Evolutionary conservation across 2,113 vertebrate genomes (phyloP), one percentile per base, ranked within the genome.

Genomic region (Paratilapia polleni): DNA sequence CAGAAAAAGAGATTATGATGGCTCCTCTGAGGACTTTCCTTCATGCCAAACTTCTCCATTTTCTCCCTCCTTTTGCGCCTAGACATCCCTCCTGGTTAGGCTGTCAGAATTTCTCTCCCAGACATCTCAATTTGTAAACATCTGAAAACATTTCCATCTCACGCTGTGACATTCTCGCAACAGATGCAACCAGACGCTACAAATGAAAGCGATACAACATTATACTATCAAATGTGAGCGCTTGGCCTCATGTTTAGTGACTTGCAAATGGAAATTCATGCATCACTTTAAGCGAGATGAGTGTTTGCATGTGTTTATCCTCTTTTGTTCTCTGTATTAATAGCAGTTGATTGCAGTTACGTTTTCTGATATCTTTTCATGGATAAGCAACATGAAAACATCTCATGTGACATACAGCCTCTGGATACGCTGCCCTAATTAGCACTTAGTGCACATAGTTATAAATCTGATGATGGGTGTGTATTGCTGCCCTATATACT

Each of bases 61-160:
- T 92, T 13, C 56, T 34, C 73, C 24, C 47, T 59, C 74, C 64
- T 80, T 85, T 87, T 85, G 34, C 60, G 85, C 93, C 96, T 96
- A 95, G 82, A 87, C 86, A 96, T 96, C 96, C 96, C 95, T 96
- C 94, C 95, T 96, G 96, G 96, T 95, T 96, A 93, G 96, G 89
- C 97, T 97, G 96, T 97, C 97, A 97, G 93, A 92, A 93, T 95
- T 96, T 95, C 84, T 83, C 87, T 83, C 31, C 41, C 94, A 94
- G 95, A 97, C 94, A 93, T 98, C 96, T 98, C 97, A 96, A 97
- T 98, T 97, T 97, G 96, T 96, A 97, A 97, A 97, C 85, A 89
- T 91, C 82, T 97, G 95, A 97, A 95, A 95, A 94, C 86, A 95
- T 96, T 96, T 95, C 92, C 90, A 78, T 87, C 87, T 90, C 88